Conservation (phyloP, 2,888 invertebrate species). For the Thumatha senex region DNA sequence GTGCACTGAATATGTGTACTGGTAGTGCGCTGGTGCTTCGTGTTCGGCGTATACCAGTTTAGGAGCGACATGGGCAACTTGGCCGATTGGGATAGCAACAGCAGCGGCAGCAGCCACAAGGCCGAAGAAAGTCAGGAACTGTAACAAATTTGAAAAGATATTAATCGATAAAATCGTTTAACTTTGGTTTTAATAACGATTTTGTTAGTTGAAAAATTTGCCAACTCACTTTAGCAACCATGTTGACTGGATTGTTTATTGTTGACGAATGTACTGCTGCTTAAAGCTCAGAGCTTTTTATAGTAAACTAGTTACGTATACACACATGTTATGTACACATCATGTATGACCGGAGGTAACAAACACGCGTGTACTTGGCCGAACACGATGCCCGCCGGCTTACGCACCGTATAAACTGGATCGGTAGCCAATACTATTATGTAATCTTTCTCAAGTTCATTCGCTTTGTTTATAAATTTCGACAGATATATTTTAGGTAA, state of each 20-base stretch:
- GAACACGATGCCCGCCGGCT: constrained; percentile 34
- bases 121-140: constrained; percentile 41
- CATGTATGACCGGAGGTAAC: constrained; percentile 22
- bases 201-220: not conserved
- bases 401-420: constrained; percentile 33
- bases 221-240: constrained; percentile 70
- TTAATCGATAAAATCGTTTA: not conserved
- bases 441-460: constrained; percentile 35
- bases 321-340: constrained; percentile 27
- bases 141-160: constrained; percentile 8
- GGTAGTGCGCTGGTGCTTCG: constrained; percentile 69
- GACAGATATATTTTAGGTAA: not conserved
- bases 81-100: constrained; percentile 52
- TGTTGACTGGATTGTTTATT: constrained; percentile 60
- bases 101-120: constrained; percentile 49
- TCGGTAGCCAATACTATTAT: constrained; percentile 23
- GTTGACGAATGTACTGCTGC: constrained; percentile 55
- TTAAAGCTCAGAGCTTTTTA: constrained; percentile 54
- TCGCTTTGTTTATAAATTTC: constrained; percentile 21
- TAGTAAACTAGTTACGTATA: constrained; percentile 43
- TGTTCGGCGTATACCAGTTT: constrained; percentile 61
- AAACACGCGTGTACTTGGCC: constrained; percentile 25
- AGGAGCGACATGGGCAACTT: constrained; percentile 21
- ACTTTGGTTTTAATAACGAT: not conserved
- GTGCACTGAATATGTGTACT: constrained; percentile 73